Evolutionary conservation across 2,888 invertebrate genomes (phyloP).

Genomic region (Lobophora halterata): DNA sequence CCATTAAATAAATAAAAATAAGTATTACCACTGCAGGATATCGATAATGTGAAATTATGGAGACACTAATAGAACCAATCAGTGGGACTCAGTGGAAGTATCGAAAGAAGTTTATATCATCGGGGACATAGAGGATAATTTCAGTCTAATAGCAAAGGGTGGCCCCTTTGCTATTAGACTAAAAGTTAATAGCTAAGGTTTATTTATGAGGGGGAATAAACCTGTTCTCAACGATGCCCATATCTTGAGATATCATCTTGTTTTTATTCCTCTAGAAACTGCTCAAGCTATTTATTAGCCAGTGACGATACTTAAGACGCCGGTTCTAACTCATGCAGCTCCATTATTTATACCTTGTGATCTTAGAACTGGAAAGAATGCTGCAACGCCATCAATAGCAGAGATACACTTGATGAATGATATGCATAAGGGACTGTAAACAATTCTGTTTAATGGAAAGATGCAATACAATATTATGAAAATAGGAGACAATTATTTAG

Average conservation of each 20-base stretch:
- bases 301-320: neutral
- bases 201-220: constrained; percentile 8
- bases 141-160: too few relatives aligned
- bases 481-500: too few relatives aligned
- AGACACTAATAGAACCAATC: constrained; percentile 1
- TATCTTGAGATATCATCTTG: constrained; percentile 5
- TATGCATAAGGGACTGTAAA: too few relatives aligned
- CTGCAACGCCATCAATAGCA: too few relatives aligned
- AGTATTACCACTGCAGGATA: neutral
- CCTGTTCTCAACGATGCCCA: constrained; percentile 4
- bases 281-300: neutral
- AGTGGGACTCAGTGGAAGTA: constrained; percentile 4
- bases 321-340: neutral
- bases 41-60: constrained; percentile 3
- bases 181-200: constrained; percentile 6
- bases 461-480: too few relatives aligned
- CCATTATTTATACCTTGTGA: constrained; percentile 1
- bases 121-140: constrained; percentile 7
- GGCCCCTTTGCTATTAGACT: too few relatives aligned
- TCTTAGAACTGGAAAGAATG: neutral
- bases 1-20: too few relatives aligned
- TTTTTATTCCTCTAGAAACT: constrained; percentile 3
- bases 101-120: constrained; percentile 7
- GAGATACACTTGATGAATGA: too few relatives aligned
- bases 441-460: too few relatives aligned